These are phyloP conservation scores for Arizona elegans DNA, from an alignment of 2,113 vertebrate genomes.

Conservation along the genomic window DNA sequence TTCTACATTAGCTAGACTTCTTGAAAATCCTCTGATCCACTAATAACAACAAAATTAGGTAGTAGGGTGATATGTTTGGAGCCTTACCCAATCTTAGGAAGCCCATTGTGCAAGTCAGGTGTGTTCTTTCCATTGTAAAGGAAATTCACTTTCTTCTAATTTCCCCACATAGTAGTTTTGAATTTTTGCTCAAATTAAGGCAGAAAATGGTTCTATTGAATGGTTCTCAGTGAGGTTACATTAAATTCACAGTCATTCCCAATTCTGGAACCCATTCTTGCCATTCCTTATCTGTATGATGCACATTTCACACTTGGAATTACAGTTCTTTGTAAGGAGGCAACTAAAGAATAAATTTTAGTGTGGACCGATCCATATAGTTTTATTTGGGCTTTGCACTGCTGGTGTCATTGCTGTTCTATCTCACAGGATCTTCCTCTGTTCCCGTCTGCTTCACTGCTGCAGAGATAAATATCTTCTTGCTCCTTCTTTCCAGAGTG, in stretches of 20 bases:
- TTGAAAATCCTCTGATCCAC: neutral
- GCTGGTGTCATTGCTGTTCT: neutral
- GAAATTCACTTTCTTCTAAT: neutral
- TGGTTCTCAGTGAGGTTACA: neutral
- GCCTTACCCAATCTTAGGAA: neutral
- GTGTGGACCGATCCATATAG: neutral
- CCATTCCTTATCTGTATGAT: neutral
- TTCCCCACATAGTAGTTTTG: neutral
- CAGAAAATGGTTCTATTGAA: neutral
- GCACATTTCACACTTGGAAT: neutral
- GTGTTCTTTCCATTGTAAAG: neutral
- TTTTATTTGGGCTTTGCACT: neutral
- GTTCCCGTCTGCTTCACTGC: neutral
- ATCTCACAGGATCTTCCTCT: neutral
- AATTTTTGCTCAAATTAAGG: neutral
- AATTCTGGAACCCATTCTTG: neutral
- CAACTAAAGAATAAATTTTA: neutral
- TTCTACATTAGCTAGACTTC: neutral
- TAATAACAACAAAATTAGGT: neutral
- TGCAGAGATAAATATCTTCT: neutral
- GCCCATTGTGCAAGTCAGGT: neutral
- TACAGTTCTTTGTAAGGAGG: neutral
- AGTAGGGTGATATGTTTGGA: neutral
- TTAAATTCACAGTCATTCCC: neutral
- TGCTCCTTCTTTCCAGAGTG: conserved; percentile 69